A percentile compares a stretch with the other conserved stretches of the same genome.
phyloP scores from a whole-genome alignment of 2,113 vertebrate genomes.

The Ailurus styani region DNA sequence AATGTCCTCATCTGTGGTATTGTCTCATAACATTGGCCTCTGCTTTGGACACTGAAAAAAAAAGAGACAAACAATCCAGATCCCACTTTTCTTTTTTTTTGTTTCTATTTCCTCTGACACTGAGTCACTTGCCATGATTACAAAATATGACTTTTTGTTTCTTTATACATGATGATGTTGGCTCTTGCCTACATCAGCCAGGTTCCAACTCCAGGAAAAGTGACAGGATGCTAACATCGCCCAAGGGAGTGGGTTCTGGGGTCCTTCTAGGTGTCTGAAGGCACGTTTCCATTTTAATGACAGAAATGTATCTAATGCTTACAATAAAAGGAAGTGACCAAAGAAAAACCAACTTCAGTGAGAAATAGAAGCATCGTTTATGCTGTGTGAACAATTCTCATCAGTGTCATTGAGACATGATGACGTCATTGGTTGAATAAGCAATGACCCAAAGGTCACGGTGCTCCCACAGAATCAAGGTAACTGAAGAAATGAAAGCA shows the following conservation, averaged over 20 bases:
- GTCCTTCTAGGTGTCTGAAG: background rate
- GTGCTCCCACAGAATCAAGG: fast-evolving
- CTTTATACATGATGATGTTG: background rate
- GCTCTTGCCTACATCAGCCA: background rate
- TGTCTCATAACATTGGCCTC: conserved; percentile 65
- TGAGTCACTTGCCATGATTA: background rate
- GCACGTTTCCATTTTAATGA: background rate
- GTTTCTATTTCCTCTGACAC: conserved; percentile 21
- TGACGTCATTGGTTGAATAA: background rate
- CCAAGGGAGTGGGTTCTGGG: background rate
- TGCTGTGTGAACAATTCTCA: background rate
- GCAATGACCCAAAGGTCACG: background rate
- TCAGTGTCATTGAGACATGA: fast-evolving
- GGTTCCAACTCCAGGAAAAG: background rate
- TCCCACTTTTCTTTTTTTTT: background rate
- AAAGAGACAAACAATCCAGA: conserved; percentile 13
- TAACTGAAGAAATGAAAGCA: background rate
- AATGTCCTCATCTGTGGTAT: conserved; percentile 54
- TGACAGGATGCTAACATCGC: fast-evolving
- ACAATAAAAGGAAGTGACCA: background rate
- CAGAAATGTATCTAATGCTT: conserved; percentile 9
- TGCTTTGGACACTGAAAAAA: conserved; percentile 34
- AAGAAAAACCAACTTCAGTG: background rate
- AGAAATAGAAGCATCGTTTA: fast-evolving
- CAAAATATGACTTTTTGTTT: background rate